Conservation (phyloP, 1,140 invertebrate genomes). For the Conus betulinus region DNA sequence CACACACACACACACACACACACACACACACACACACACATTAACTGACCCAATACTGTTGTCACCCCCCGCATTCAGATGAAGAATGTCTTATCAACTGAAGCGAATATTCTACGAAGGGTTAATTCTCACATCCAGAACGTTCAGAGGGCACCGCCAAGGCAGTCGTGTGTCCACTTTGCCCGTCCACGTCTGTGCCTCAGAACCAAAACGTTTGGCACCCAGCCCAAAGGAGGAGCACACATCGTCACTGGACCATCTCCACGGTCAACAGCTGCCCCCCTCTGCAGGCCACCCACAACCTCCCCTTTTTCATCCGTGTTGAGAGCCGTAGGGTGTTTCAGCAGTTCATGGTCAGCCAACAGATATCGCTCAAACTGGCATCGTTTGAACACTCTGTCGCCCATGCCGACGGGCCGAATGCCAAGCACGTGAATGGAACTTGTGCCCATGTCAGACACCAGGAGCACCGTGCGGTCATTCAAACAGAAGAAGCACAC, state of each 20-base stretch:
- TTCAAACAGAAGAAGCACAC: slow-evolving; percentile 19
- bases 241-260: too few relatives aligned
- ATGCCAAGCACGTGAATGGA: slow-evolving; percentile 9
- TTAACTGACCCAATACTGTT: neutral
- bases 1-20: slow-evolving; percentile 11
- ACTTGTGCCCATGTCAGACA: neutral
- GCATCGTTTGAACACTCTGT: neutral
- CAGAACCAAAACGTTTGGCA: too few relatives aligned
- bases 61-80: too few relatives aligned
- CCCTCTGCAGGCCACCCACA: slow-evolving; percentile 30
- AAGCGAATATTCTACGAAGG: too few relatives aligned
- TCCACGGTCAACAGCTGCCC: slow-evolving; percentile 13
- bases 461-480: neutral
- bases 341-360: neutral
- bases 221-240: too few relatives aligned
- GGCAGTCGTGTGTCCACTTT: too few relatives aligned
- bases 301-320: neutral
- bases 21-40: neutral
- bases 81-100: too few relatives aligned
- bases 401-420: neutral
- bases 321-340: slow-evolving; percentile 22
- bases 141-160: too few relatives aligned
- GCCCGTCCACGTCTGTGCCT: neutral
- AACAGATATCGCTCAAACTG: slow-evolving; percentile 13
- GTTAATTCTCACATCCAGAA: neutral